Conservation (phyloP, 2,888 invertebrate genomes). For the Macrosiphum euphorbiae region DNA sequence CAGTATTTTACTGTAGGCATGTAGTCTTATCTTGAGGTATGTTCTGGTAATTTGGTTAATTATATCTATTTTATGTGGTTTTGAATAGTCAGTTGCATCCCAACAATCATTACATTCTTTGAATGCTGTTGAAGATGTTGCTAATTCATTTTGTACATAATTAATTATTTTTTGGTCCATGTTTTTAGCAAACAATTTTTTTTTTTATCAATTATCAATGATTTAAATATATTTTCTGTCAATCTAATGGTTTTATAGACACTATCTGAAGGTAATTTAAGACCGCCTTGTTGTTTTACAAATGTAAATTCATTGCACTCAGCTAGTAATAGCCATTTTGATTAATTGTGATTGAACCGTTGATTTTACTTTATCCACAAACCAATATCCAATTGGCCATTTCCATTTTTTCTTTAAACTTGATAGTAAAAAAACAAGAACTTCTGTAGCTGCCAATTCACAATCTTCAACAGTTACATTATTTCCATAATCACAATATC, state of each 20-base stretch:
- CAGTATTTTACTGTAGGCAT: not conserved
- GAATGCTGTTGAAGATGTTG: no score
- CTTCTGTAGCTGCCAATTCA: conserved; percentile 12
- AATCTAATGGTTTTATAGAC: no score
- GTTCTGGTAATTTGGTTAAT: not conserved
- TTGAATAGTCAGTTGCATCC: not conserved
- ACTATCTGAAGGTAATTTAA: no score
- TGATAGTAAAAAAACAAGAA: conserved; percentile 1
- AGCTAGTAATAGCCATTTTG: not conserved
- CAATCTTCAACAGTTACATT: conserved; percentile 21
- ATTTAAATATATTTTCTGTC: no score
- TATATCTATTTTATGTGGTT: not conserved
- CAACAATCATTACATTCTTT: no score
- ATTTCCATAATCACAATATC: conserved; percentile 38
- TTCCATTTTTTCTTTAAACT: conserved; percentile 31
- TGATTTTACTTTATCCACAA: conserved; percentile 17
- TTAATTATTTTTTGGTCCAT: no score
- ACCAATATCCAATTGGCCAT: conserved; percentile 35
- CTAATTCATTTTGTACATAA: no score
- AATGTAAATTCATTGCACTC: not conserved
- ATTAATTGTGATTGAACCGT: not conserved
- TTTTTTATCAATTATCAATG: no score
- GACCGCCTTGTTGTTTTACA: no score
- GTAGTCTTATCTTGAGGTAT: not conserved
- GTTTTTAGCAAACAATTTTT: no score